A percentile compares a stretch with the other conserved stretches of the same genome.
These are phyloP conservation scores for Eulithis prunata DNA, from an alignment of 2,888 invertebrate species.

Conservation along the genomic window DNA sequence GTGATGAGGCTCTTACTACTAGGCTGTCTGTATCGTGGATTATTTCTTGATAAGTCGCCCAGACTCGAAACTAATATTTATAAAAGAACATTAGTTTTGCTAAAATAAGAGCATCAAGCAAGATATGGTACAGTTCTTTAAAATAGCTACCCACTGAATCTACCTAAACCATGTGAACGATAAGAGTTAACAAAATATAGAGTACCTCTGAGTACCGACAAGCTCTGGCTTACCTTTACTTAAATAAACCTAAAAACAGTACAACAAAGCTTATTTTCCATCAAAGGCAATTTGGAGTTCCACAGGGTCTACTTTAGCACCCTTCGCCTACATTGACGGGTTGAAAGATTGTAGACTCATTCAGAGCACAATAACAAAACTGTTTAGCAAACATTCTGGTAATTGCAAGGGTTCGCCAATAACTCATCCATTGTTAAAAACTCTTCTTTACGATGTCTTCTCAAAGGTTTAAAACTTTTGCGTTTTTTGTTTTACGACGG, in stretches of 20 bases:
- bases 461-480: slow-evolving; percentile 51
- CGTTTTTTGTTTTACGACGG: slow-evolving; percentile 38
- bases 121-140: no score
- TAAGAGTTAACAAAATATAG: no score
- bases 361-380: slow-evolving; percentile 61
- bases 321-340: slow-evolving; percentile 61
- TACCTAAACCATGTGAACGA: neutral
- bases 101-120: no score
- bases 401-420: slow-evolving; percentile 78
- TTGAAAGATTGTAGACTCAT: slow-evolving; percentile 50
- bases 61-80: no score
- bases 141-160: no score
- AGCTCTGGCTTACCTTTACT: no score
- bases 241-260: neutral
- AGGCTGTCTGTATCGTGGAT: no score
- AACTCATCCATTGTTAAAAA: slow-evolving; percentile 62
- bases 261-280: slow-evolving; percentile 5
- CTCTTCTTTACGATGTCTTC: slow-evolving; percentile 66
- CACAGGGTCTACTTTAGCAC: neutral
- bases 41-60: no score
- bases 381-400: slow-evolving; percentile 74
- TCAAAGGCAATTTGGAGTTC: neutral
- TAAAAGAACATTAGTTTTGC: no score
- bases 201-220: neutral
- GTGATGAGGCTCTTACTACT: no score